phyloP scores from a whole-genome alignment of 2,888 invertebrate genomes.

The Chironomus tentans region DNA sequence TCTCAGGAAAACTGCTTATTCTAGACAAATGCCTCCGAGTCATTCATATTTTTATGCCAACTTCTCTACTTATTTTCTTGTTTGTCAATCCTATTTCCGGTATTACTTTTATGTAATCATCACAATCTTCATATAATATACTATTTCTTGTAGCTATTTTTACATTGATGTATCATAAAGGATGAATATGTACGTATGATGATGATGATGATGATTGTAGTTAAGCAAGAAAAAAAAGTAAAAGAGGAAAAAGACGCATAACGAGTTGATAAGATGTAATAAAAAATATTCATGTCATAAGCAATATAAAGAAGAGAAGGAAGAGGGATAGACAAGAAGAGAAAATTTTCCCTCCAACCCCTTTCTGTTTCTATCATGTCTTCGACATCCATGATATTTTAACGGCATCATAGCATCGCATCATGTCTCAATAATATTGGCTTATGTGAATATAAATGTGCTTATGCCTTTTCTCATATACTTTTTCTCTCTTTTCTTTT shows the following conservation, averaged over 20 bases:
- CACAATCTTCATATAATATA: no score
- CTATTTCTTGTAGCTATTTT: no score
- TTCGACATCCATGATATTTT: neutral
- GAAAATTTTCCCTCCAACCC: neutral
- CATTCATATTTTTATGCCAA: no score
- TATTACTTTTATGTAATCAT: no score
- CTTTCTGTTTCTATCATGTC: neutral
- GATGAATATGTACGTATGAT: no score
- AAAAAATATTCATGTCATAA: constrained; percentile 24
- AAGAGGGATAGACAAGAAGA: neutral
- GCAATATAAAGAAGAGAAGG: constrained; percentile 5
- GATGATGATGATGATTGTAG: neutral
- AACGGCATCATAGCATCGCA: neutral
- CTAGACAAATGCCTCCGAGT: no score
- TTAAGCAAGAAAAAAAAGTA: neutral
- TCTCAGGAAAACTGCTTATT: no score
- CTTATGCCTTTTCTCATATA: neutral
- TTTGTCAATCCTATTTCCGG: no score
- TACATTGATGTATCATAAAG: no score
- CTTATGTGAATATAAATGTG: neutral
- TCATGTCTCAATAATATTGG: constrained; percentile 5
- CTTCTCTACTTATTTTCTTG: no score
- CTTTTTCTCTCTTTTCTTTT: no score
- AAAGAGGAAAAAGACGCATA: neutral
- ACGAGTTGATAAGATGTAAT: constrained; percentile 12